Percentiles rank a stretch among this genome's conserved stretches.
Conservation (phyloP, 1,140 invertebrate species). For the Colletes gigas region DNA sequence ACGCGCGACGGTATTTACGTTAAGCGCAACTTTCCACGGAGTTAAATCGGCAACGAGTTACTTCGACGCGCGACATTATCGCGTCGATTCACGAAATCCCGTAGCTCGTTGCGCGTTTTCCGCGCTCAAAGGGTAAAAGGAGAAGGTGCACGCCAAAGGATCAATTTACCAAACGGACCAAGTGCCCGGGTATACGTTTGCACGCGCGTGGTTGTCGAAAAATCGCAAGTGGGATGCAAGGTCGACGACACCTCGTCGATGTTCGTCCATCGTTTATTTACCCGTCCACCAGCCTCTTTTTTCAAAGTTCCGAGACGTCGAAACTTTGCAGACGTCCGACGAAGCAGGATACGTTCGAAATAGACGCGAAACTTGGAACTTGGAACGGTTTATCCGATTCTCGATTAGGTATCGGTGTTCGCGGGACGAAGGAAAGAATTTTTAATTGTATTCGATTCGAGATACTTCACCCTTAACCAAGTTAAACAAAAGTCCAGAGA, state of each 20-base stretch:
- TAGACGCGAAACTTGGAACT: neutral
- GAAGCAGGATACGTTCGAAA: no score
- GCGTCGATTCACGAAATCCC: neutral
- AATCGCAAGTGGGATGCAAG: no score
- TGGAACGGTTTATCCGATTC: slow-evolving; percentile 25
- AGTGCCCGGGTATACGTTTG: no score
- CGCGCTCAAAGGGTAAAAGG: no score
- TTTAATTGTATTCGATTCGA: neutral
- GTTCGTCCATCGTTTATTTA: neutral
- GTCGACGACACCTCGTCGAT: slow-evolving; percentile 5
- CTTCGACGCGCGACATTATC: slow-evolving; percentile 13
- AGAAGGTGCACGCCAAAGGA: no score
- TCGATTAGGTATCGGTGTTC: neutral
- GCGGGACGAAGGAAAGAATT: neutral
- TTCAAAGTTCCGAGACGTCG: slow-evolving; percentile 23
- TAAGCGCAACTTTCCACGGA: slow-evolving; percentile 2
- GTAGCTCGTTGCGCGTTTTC: neutral
- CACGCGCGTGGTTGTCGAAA: no score
- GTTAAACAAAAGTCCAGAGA: no score
- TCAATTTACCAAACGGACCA: no score
- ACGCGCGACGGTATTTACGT: neutral
- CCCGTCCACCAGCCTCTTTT: neutral
- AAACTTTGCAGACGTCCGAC: slow-evolving; percentile 29
- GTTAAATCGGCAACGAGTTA: slow-evolving; percentile 23
- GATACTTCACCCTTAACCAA: neutral